Base-by-base conservation (phyloP, 2,113 vertebrate genomes). In the Amblyopsis rosae region DNA sequence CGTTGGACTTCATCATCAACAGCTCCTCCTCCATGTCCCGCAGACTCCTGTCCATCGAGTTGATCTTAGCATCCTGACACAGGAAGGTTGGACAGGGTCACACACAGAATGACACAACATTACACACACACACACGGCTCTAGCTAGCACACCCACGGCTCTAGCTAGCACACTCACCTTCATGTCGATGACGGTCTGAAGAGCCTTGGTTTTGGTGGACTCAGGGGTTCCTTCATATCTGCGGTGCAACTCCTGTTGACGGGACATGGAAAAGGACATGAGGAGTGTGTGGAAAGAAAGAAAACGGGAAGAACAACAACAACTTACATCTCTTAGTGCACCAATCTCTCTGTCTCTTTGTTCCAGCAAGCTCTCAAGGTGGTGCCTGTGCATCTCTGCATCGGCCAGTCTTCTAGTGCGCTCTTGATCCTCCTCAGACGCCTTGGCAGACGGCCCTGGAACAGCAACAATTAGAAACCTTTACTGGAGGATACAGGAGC, bases 111-210 rank as follows among this genome's bases (percentile, higher is more conserved):
- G 1, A n/a, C 9, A 54, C 12, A 61, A 65, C 16, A 6, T 51
- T 9, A 16, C 19, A 19, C 17, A 10, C 0, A 49, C 66, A 60
- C 17, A 48, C 12, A 0, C 13, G 3, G 26, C 1, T 26, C 26
- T 26, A 2, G 26, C 46, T 72, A 35, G 35, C 12, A 60, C 19
- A 9, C 35, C 11, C 67, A 10, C 13, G 3, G 19, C 50, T 4
- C 57, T 26, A 55, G 3, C 48, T n/a, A 15, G 60, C 61, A 55
- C 47, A n/a, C 65, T 82, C 72, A 98, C 98, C 94, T 99, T 99
- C 96, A 99, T 98, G 86, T 99, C 98, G 69, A 99, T 98, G 60
- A 99, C 97, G 8, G 97, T 99, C 80, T 99, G 98, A 19, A 99
- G 90, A 73, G 98, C 98, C 88, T 99, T 99, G 19, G 98, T 99